These are phyloP conservation scores for Halcyon smyrnensis DNA, from an alignment of 2,797 vertebrate species.

Conservation along the genomic window DNA sequence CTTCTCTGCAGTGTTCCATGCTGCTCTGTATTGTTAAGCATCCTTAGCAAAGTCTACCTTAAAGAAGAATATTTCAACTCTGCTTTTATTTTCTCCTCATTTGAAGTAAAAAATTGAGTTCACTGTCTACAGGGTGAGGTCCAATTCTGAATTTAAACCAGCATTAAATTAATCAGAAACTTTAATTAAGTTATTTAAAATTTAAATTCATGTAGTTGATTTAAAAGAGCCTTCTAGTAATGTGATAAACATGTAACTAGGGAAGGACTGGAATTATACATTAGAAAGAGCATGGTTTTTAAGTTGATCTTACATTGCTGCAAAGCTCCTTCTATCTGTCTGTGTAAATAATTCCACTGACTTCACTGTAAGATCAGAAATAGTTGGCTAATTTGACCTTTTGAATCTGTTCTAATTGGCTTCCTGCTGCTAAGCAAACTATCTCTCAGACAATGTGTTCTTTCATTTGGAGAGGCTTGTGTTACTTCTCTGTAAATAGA, in stretches of 20 bases:
- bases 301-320: not conserved
- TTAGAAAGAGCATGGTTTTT: not conserved
- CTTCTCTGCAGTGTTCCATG: not conserved
- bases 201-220: not conserved
- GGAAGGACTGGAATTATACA: not conserved
- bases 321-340: not conserved
- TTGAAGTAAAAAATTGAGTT: not conserved
- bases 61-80: not conserved
- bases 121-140: not conserved
- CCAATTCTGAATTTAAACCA: not conserved
- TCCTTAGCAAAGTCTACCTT: not conserved
- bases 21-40: not conserved
- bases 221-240: not conserved
- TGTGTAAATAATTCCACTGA: not conserved
- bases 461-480: not conserved
- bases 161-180: not conserved
- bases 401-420: not conserved
- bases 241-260: not conserved
- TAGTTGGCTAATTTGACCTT: not conserved
- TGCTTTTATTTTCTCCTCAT: not conserved
- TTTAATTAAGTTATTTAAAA: not conserved
- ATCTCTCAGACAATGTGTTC: not conserved
- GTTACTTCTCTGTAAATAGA: not conserved
- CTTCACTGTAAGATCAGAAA: not conserved
- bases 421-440: constrained; percentile 6